Evolutionary conservation across 2,113 vertebrate genomes (phyloP), one percentile per base, ranked within the genome.

Genomic region (Poecile atricapillus): DNA sequence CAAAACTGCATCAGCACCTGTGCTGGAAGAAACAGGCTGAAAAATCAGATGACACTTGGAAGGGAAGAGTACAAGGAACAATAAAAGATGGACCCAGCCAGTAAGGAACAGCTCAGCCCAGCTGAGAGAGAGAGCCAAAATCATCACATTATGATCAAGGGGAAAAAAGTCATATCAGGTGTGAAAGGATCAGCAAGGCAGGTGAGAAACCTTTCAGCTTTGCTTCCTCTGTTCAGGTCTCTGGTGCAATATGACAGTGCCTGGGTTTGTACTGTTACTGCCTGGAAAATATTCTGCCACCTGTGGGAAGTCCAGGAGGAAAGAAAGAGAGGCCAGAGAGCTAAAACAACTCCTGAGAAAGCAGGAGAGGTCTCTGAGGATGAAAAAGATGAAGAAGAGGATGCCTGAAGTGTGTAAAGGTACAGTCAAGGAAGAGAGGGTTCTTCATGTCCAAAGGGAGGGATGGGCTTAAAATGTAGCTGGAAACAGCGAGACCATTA

Each of bases 241-340:
- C 25, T 50, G 19, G 33, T 24, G 15, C 10, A 39, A 3, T 6
- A 1, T 20, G 11, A 4, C 17, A 41, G 1, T 4, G 10, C 4
- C 41, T 75, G 47, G 17, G 27, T 49, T 81, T 71, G 62, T 8
- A 5, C 22, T 64, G 0, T 0, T 20, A 3, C 24, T 27, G 28
- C 47, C 46, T 35, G 2, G n/a, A 75, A 71, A 50, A 4, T 22
- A 5, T 2, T 22, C 18, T 15, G 0, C 23, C 0, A 1, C 8
- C 55, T 30, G 13, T 20, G 28, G 43, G 27, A 52, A 64, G 25
- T 18, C 37, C 18, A 33, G 37, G 43, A 65, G 31, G 47, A 41
- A 49, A 10, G 7, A 49, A 44, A 65, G n/a, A 58, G 50, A 77
- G 22, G 21, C 17, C 52, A 25, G 56, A 59, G n/a, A 41, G 47